Percentiles rank a stretch among this genome's conserved stretches.
These are phyloP conservation scores for Idris sp. DNA, from an alignment of 1,140 invertebrate genomes.

Conservation along the genomic window DNA sequence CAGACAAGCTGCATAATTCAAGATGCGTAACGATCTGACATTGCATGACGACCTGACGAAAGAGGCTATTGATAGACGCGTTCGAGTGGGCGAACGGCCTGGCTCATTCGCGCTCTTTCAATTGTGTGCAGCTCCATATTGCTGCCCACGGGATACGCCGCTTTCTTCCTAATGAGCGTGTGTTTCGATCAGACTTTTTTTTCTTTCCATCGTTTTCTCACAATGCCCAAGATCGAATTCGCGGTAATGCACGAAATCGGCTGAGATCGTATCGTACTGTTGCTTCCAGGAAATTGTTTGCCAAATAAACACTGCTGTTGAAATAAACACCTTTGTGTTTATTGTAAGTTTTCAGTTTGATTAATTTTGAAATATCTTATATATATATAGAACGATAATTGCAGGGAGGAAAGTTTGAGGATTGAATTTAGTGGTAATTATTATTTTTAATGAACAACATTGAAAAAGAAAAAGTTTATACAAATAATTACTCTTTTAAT, in stretches of 20 bases:
- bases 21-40: slow-evolving; percentile 66
- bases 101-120: slow-evolving; percentile 50
- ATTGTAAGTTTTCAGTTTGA: too few species aligned
- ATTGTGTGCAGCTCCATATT: slow-evolving; percentile 45
- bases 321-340: too few species aligned
- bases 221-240: neutral
- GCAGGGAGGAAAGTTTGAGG: too few species aligned
- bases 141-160: slow-evolving; percentile 21
- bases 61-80: slow-evolving; percentile 71
- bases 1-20: slow-evolving; percentile 57
- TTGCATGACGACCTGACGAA: slow-evolving; percentile 70
- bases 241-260: neutral
- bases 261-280: neutral
- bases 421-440: too few species aligned
- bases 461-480: too few species aligned
- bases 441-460: too few species aligned
- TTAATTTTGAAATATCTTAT: too few species aligned
- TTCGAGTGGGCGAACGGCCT: slow-evolving; percentile 51
- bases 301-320: too few species aligned
- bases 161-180: slow-evolving; percentile 27
- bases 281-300: too few species aligned
- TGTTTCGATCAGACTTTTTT: slow-evolving; percentile 12
- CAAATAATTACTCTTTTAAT: too few species aligned
- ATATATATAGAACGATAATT: too few species aligned
- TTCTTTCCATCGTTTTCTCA: neutral